phyloP scores from a whole-genome alignment of 2,888 invertebrate species.

The Atrina japonica region DNA sequence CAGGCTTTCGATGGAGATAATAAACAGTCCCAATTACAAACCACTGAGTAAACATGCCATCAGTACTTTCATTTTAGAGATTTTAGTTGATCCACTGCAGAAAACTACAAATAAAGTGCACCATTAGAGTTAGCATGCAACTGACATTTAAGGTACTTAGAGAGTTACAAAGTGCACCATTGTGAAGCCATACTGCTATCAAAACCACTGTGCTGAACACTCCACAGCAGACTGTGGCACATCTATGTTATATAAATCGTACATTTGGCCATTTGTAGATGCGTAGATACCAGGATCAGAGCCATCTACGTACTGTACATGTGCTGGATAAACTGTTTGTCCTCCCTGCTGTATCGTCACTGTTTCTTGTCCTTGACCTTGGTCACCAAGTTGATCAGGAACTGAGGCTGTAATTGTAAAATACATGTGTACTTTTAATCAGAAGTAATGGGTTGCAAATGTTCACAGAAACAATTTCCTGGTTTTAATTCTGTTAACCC shows the following conservation, averaged over 20 bases:
- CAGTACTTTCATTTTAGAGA: too few species aligned
- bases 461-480: neutral
- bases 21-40: too few species aligned
- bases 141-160: too few species aligned
- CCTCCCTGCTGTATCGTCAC: constrained; percentile 79
- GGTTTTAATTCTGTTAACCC: neutral
- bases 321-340: constrained; percentile 83
- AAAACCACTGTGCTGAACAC: constrained; percentile 36
- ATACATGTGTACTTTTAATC: neutral
- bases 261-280: constrained; percentile 85
- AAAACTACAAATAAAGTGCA: too few species aligned
- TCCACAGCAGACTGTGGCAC: constrained; percentile 60
- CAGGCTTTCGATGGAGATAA: too few species aligned
- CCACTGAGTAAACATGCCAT: too few species aligned
- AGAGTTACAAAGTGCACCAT: constrained; percentile 9
- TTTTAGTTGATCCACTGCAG: too few species aligned
- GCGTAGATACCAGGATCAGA: constrained; percentile 84
- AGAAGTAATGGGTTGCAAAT: neutral
- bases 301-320: constrained; percentile 86
- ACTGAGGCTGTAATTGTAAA: constrained; percentile 58
- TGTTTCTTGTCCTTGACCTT: constrained; percentile 79
- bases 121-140: too few species aligned
- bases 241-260: constrained; percentile 78
- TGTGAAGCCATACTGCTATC: constrained; percentile 20
- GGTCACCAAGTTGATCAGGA: constrained; percentile 59